Base-by-base conservation (phyloP, 2,113 vertebrate genomes). In the Pithys albifrons region DNA sequence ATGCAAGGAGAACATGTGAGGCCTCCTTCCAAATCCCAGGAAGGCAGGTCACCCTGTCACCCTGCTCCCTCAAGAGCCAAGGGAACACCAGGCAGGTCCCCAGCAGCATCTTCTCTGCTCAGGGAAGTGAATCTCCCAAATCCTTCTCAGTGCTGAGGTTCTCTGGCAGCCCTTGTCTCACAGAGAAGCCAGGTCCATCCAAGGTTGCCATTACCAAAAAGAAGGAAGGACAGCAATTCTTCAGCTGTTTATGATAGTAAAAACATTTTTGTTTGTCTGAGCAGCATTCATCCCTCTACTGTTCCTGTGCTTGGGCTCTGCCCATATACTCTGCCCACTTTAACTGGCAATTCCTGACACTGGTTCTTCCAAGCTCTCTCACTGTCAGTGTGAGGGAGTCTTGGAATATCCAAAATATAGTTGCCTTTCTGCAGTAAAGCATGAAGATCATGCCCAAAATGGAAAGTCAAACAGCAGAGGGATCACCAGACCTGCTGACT, bases 61-160 rank as follows among this genome's bases (percentile, higher is more conserved):
- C 24, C 20, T 2, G 5, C 41, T 69, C 29, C 19, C 20, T 27
- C 35, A 58, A 71, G n/a, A 80, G 67, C n/a, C 51, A 12, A 37
- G 52, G 25, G 41, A 24, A 20, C 66, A 39, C n/a, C 46, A 23
- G 37, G 22, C 45, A 52, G 62, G 35, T 65, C 20, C 11, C 18
- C 28, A 57, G 66, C 28, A 61, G 45, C 58, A 54, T 19, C 72
- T 33, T 62, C n/a, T 37, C 57, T 27, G 35, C 82, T 71, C 22
- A 12, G 24, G 7, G n/a, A 43, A 23, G 10, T 1, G 3, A 18
- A 27, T 33, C 29, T 78, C 66, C n/a, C 55, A 91, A 6, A 46
- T 43, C 43, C 7, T 58, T 46, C 79, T 67, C 52, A 51, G 51
- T 1, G 0, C 0, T 54, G 58, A 75, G 45, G 29, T 19, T 58